Evolutionary conservation across 1,140 invertebrate genomes (phyloP), one percentile per base, ranked within the genome.

Genomic region (Rhyzopertha dominica): DNA sequence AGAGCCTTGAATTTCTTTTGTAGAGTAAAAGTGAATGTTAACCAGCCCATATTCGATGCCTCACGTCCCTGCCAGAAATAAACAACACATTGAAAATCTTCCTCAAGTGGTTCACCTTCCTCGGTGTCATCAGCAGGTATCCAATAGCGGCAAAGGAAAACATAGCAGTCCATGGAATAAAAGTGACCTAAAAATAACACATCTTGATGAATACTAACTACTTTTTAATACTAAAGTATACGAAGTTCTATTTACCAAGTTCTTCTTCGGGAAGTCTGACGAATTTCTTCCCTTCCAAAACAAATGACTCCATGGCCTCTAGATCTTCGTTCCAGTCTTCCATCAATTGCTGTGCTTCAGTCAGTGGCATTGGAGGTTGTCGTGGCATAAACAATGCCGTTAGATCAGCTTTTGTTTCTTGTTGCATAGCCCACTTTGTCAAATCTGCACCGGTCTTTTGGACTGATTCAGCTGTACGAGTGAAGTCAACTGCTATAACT

Each of bases 61-160:
- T 96, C 85, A 49, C 96, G 72, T 1, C 95, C 94, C 75, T 99
- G 96, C 96, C 96, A 99, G 71, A 99, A 99, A 67, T 99, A 99
- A 5, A 98, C 95, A 23, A 96, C 90, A 72, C 91, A 97, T 61
- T 96, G 89, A 54, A 88, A 92, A 65, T 95, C 89, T 57, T 94
- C 90, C 59, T 51, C 49, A 18, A 18, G 44, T 0, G 44, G 16
- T 25, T 78, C 80, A 2, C 77, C 74, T 19, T 76, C 81, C 2
- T 79, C 79, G 12, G 75, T 75, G 45, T 84, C 80, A 26, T 76
- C 72, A 2, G 55, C 47, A 1, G 78, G 87, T 53, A 96, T 81
- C 78, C 92, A 90, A 69, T 98, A 98, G 60, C 91, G 81, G 67
- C 95, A 99, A 1, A 99, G 74, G 68, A 99, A 98, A 9, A 99